These are phyloP conservation scores for Peribatodes rhomboidaria DNA, from an alignment of 2,888 invertebrate genomes.

Conservation along the genomic window DNA sequence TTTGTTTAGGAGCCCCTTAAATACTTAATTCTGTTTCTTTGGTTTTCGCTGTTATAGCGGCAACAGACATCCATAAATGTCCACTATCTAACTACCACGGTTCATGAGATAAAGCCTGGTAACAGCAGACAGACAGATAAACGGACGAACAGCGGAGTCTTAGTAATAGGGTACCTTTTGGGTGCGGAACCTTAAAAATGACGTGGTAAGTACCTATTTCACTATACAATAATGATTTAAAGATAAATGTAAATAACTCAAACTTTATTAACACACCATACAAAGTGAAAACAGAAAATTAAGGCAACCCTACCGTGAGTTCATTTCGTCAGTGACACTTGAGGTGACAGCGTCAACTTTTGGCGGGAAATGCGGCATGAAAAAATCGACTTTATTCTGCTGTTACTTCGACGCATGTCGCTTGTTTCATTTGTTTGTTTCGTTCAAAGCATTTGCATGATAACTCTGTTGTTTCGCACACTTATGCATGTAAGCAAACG, in stretches of 20 bases:
- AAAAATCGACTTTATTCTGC: constrained; percentile 32
- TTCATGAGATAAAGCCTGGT: too few relatives aligned
- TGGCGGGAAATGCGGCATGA: constrained; percentile 20
- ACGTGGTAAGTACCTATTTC: not conserved
- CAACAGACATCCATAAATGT: too few relatives aligned
- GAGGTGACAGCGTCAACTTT: constrained; percentile 34
- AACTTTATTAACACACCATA: constrained; percentile 28
- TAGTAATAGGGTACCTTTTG: too few relatives aligned
- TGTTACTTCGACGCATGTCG: constrained; percentile 8
- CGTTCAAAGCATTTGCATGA: constrained; percentile 52
- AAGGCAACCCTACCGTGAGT: constrained; percentile 33
- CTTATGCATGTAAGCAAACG: constrained; percentile 49
- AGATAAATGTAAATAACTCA: constrained; percentile 20
- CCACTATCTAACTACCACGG: too few relatives aligned
- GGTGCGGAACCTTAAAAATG: too few relatives aligned
- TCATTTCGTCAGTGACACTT: constrained; percentile 42
- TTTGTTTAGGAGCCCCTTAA: too few relatives aligned
- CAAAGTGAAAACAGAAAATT: constrained; percentile 33
- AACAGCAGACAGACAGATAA: too few relatives aligned
- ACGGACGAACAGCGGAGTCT: too few relatives aligned
- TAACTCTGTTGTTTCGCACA: constrained; percentile 52
- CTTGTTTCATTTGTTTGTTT: constrained; percentile 23
- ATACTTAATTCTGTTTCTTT: not conserved
- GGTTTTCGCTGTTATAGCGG: too few relatives aligned
- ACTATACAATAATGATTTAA: constrained; percentile 6